Conservation (phyloP, 2,797 vertebrate species). For the Melanotaenia trifasciata region DNA sequence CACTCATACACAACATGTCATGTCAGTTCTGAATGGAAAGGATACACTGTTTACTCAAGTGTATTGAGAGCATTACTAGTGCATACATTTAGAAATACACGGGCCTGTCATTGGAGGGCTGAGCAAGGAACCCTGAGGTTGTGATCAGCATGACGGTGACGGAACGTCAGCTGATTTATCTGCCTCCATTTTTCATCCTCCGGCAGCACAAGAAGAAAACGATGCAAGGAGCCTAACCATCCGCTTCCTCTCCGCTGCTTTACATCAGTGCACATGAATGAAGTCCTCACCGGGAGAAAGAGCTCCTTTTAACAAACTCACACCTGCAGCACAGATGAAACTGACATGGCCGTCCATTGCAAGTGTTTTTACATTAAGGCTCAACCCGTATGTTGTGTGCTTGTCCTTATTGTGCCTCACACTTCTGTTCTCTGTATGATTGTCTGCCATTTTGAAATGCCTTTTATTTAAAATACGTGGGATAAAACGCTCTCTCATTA, state of each 20-base stretch:
- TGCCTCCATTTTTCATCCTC: conserved; percentile 73
- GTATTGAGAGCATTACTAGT: conserved; percentile 34
- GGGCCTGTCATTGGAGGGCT: conserved; percentile 34
- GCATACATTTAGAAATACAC: conserved; percentile 45
- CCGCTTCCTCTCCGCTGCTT: conserved; percentile 42
- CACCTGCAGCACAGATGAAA: conserved; percentile 13
- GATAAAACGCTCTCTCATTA: conserved; percentile 8
- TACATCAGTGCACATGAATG: conserved; percentile 35
- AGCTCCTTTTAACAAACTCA: conserved; percentile 33
- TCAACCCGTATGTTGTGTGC: conserved; percentile 41
- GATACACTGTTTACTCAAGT: conserved; percentile 37
- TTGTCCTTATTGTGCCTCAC: conserved; percentile 64
- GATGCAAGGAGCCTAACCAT: conserved; percentile 34
- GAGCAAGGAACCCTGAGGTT: conserved; percentile 52
- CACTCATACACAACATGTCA: conserved; percentile 9
- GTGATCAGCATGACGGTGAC: conserved; percentile 59
- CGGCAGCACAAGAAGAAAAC: conserved; percentile 56
- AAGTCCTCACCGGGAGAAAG: conserved; percentile 37
- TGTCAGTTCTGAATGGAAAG: conserved; percentile 9
- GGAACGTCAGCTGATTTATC: conserved; percentile 65
- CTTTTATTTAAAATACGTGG: conserved; percentile 39
- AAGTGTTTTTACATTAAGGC: conserved; percentile 8
- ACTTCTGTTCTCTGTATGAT: conserved; percentile 56
- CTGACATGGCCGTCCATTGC: conserved; percentile 16
- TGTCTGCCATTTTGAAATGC: conserved; percentile 81